Conservation (phyloP, 2,888 invertebrate genomes). For the Drosophila meridionalis region DNA sequence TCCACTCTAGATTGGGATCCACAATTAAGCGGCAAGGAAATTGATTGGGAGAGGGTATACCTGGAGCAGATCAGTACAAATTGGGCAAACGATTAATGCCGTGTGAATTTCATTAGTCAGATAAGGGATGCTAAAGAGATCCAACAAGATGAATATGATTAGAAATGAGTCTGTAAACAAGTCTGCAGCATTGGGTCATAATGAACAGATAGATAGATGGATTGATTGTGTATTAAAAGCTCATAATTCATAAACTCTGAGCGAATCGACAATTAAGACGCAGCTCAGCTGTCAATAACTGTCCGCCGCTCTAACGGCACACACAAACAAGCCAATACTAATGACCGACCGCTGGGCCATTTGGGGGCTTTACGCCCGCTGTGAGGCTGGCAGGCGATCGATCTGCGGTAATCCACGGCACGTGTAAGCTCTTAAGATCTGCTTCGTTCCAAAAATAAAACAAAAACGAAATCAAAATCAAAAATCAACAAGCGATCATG, state of each 20-base stretch:
- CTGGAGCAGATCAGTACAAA: conserved; percentile 11
- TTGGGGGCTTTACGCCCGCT: conserved; percentile 36
- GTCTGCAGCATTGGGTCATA: conserved; percentile 8
- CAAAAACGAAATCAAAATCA: neutral
- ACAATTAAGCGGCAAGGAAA: neutral
- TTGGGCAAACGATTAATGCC: conserved; percentile 44
- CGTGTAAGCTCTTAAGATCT: conserved; percentile 71
- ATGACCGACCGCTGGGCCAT: conserved; percentile 44
- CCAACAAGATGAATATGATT: conserved; percentile 8
- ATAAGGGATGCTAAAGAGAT: conserved; percentile 34
- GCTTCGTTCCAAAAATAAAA: conserved; percentile 34
- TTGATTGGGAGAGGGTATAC: neutral
- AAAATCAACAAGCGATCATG: neutral
- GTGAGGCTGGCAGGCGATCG: conserved; percentile 31
- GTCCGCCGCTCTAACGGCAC: conserved; percentile 63
- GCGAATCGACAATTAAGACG: conserved; percentile 45
- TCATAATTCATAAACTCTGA: conserved; percentile 46
- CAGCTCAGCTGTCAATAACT: conserved; percentile 55
- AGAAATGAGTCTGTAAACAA: conserved; percentile 2
- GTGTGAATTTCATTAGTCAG: conserved; percentile 57
- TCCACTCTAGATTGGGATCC: neutral
- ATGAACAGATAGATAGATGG: conserved; percentile 33
- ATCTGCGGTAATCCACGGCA: conserved; percentile 70
- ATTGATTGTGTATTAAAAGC: conserved; percentile 46
- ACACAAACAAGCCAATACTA: conserved; percentile 46